A percentile compares a stretch with the other conserved stretches of the same genome.
phyloP scores from a whole-genome alignment of 1,140 invertebrate species.

The Brachionus manjavacas region DNA sequence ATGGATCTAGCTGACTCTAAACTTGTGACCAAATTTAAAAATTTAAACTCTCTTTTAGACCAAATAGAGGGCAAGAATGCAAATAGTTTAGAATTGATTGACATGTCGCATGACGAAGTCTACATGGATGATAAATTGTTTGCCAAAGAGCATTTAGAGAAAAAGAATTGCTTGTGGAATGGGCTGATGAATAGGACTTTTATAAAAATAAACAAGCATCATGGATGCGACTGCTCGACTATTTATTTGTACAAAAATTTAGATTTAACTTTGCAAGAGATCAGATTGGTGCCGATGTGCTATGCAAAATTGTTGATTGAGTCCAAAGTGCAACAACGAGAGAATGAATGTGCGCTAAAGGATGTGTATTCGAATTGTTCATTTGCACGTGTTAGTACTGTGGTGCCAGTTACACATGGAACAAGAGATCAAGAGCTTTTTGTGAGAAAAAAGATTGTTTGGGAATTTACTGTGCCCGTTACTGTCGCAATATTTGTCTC shows the following conservation, averaged over 20 bases:
- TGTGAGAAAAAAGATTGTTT: neutral
- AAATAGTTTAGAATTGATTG: neutral
- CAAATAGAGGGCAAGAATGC: neutral
- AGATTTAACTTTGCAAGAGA: neutral
- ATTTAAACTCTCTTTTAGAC: slow-evolving; percentile 13
- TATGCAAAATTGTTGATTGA: neutral
- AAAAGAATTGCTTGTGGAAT: neutral
- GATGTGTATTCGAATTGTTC: neutral
- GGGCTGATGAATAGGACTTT: neutral
- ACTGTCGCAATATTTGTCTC: neutral
- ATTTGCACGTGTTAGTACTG: neutral
- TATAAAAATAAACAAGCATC: neutral
- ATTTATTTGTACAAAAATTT: slow-evolving; percentile 10
- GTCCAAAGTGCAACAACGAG: neutral
- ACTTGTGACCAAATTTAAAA: neutral
- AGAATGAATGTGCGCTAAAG: neutral
- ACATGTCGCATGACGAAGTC: neutral
- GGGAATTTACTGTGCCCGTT: neutral
- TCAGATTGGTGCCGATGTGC: neutral
- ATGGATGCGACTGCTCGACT: neutral
- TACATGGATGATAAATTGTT: neutral
- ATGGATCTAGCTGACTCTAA: neutral
- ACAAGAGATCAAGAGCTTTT: neutral
- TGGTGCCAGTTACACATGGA: neutral
- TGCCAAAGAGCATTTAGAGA: neutral